Base-by-base conservation (phyloP, 2,113 vertebrate genomes). In the Toxotes jaculatrix region DNA sequence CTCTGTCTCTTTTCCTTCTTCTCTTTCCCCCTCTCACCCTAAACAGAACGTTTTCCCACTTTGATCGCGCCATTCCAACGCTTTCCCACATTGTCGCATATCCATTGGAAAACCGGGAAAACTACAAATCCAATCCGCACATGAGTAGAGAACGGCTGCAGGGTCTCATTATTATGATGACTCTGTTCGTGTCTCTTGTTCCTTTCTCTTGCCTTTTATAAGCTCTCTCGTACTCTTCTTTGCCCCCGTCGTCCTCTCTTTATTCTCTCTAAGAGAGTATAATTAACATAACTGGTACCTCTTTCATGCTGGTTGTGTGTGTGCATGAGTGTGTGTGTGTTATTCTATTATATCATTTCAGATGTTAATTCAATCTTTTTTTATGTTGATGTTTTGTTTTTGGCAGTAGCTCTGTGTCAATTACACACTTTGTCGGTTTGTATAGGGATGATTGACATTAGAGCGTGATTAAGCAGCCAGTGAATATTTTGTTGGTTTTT, bases 231-330 rank as follows among this genome's bases (percentile, higher is more conserved):
- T 49, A 19, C 63, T 57, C 64, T 17, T 59, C n/a, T 62, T 16
- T 45, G 17, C 27, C 31, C 64, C 31, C 4, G 0, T 42, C n/a
- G 47, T 72, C 65, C 55, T 59, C 56, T 65, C 88, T 90, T 86
- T 89, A 77, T 91, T 86, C 84, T 83, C 60, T 77, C 75, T 65
- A 67, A 84, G 74, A 79, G 67, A 87, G 77, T 42, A 56, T 85
- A 89, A 93, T 93, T 90, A 91, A 87, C 87, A 83, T 80, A 84
- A 85, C 87, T 70, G 71, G 74, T 84, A 73, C 75, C 84, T 85
- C 89, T 88, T 87, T 88, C 75, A 88, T 88, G 75, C 69, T 56
- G 51, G 67, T n/a, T 19, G 27, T 70, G 80, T 60, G 47, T 32
- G 60, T 62, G 64, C 23, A 27, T 49, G 68, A 62, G 51, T 23